Conservation (phyloP, 2,888 invertebrate species). For the Idaea biselata region DNA sequence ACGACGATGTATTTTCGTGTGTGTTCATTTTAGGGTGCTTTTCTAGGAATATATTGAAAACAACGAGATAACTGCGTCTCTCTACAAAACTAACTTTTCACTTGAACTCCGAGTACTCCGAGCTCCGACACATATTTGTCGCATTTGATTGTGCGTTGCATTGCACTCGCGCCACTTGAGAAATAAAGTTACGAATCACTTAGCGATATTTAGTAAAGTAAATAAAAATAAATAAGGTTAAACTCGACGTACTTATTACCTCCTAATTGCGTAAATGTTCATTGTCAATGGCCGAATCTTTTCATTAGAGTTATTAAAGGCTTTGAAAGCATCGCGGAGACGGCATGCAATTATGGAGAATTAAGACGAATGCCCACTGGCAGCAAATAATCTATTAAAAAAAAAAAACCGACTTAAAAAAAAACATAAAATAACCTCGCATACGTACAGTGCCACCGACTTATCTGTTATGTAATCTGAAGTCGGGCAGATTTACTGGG, state of each 20-base stretch:
- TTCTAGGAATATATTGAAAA: too few relatives aligned
- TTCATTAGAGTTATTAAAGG: neutral
- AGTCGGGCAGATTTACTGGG: too few relatives aligned
- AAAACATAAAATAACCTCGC: too few relatives aligned
- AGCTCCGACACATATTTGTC: neutral
- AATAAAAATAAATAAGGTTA: neutral
- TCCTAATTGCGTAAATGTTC: neutral
- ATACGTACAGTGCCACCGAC: too few relatives aligned
- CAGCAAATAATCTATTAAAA: too few relatives aligned
- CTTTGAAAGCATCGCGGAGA: neutral
- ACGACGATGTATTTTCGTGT: too few relatives aligned
- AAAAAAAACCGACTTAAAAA: too few relatives aligned
- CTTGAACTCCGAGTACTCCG: neutral
- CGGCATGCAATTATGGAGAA: neutral
- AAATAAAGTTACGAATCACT: conserved; percentile 1
- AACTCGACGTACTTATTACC: neutral
- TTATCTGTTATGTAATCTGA: too few relatives aligned
- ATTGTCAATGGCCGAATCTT: neutral
- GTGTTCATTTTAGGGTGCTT: too few relatives aligned
- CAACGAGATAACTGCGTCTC: too few relatives aligned
- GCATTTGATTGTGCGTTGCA: neutral
- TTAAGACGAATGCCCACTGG: too few relatives aligned
- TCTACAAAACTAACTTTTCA: too few relatives aligned
- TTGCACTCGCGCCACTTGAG: neutral
- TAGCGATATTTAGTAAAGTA: neutral